Conservation (phyloP, 2,113 vertebrate genomes). For the Oreochromis spilurus region DNA sequence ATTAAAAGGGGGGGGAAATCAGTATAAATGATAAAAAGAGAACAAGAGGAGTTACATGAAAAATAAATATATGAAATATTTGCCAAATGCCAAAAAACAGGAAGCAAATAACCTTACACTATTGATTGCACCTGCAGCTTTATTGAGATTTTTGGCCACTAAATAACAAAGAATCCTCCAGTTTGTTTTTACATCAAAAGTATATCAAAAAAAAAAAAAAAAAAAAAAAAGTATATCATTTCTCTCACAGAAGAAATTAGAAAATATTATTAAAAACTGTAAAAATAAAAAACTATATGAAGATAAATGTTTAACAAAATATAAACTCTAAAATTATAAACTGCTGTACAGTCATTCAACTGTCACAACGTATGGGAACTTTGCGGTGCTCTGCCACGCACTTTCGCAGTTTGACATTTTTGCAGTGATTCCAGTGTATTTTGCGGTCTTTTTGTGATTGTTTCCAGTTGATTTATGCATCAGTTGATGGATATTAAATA, state of each 20-base stretch:
- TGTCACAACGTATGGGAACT: background rate
- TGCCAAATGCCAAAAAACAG: slow-evolving; percentile 7
- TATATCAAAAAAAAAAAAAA: no score
- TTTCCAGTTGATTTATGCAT: slow-evolving; percentile 33
- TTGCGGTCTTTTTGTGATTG: background rate
- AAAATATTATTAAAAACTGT: background rate
- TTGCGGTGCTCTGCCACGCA: background rate
- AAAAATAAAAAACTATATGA: background rate
- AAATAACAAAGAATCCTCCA: background rate
- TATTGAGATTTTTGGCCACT: background rate
- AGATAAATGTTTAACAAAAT: background rate
- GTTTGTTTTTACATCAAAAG: background rate
- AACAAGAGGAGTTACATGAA: background rate
- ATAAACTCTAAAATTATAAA: background rate
- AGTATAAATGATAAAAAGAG: background rate
- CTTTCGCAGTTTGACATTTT: background rate
- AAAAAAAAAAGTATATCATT: background rate
- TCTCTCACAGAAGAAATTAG: background rate
- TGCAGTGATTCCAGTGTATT: background rate
- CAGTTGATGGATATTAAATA: slow-evolving; percentile 44
- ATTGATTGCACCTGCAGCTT: background rate
- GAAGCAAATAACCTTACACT: background rate
- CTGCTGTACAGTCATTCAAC: background rate
- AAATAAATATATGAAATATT: background rate
- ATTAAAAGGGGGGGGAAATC: background rate